These are phyloP conservation scores for Leucoraja erinaceus DNA, from an alignment of 2,113 vertebrate genomes.

Conservation along the genomic window DNA sequence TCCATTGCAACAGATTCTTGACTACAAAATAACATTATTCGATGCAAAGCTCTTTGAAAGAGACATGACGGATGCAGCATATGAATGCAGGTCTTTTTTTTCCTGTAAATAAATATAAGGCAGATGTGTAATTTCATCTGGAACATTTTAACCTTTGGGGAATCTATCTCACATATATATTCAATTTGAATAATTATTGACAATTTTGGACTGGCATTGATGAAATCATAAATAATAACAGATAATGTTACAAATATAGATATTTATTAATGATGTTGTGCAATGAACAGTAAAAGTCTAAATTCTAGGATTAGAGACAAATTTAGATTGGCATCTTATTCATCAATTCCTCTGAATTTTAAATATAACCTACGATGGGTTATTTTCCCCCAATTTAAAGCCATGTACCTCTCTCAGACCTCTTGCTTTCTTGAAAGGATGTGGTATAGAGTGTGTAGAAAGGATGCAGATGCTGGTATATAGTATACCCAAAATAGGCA, in stretches of 20 bases:
- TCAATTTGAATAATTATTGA: background rate
- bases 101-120: background rate
- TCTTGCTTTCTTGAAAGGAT: no score
- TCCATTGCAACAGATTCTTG: no score
- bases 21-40: no score
- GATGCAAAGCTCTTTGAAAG: no score
- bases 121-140: background rate
- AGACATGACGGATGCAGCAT: no score
- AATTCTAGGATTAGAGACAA: background rate
- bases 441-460: no score
- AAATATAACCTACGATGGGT: background rate
- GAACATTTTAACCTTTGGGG: background rate
- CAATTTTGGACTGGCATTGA: background rate
- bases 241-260: background rate
- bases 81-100: no score
- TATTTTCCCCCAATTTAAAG: background rate
- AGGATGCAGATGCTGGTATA: no score
- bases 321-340: background rate
- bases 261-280: background rate
- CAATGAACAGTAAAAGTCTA: background rate
- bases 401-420: no score
- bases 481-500: no score
- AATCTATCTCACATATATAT: no score
- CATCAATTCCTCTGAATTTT: background rate
- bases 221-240: background rate